Evolutionary conservation across 2,888 invertebrate genomes (phyloP).

Genomic region (Quadroppia sp.): DNA sequence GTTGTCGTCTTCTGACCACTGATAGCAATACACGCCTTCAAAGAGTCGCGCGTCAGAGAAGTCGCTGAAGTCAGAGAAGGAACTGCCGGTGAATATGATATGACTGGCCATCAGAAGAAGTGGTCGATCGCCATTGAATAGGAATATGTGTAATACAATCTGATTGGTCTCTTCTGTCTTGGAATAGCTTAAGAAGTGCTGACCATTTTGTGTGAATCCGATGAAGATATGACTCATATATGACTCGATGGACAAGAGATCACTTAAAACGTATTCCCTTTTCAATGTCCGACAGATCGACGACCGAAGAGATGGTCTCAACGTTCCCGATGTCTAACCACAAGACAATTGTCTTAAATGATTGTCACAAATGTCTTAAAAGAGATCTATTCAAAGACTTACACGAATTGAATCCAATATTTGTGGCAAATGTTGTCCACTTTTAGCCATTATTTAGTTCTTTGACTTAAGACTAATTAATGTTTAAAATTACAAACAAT

Average conservation of each 20-base stretch:
- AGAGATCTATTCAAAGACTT: background rate
- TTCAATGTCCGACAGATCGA: background rate
- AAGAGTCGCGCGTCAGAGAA: slow-evolving; percentile 5
- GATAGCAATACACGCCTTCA: slow-evolving; percentile 36
- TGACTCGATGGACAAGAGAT: slow-evolving; percentile 14
- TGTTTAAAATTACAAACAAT: too few species aligned
- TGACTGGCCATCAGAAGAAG: slow-evolving; percentile 26
- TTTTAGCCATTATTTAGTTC: background rate
- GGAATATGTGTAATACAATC: slow-evolving; percentile 17
- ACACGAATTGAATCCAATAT: background rate
- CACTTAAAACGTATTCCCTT: slow-evolving; percentile 24
- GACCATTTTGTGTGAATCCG: slow-evolving; percentile 40
- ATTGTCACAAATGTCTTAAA: background rate
- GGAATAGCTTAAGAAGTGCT: slow-evolving; percentile 35
- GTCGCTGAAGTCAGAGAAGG: background rate
- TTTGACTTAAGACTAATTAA: too few species aligned
- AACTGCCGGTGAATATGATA: slow-evolving; percentile 27
- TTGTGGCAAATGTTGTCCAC: background rate
- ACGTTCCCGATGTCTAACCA: background rate
- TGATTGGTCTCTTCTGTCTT: background rate
- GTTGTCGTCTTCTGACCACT: slow-evolving; percentile 37
- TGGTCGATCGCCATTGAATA: slow-evolving; percentile 15
- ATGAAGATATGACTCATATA: slow-evolving; percentile 45
- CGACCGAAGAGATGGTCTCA: background rate
- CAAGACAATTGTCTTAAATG: background rate